phyloP scores from a whole-genome alignment of 2,113 vertebrate species.

The Phalacrocorax pelagicus region DNA sequence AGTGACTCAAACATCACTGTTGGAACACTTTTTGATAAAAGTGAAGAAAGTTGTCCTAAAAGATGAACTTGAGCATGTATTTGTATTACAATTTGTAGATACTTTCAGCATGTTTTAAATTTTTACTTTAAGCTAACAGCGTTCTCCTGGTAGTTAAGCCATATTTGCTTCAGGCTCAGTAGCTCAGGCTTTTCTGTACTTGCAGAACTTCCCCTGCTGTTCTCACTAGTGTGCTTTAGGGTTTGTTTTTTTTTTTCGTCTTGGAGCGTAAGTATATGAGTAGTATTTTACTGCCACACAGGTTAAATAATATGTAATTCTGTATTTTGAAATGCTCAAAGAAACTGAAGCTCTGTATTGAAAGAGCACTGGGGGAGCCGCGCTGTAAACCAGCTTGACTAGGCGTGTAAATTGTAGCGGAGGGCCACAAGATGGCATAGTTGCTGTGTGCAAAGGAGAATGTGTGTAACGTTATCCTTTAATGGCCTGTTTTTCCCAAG shows the following conservation, averaged over 20 bases:
- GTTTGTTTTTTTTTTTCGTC: background rate
- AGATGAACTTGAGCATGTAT: background rate
- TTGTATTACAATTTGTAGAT: background rate
- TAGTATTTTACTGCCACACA: background rate
- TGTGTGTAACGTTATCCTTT: background rate
- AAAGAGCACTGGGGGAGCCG: background rate
- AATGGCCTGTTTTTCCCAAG: background rate
- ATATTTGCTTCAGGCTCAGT: background rate
- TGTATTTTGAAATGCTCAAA: background rate
- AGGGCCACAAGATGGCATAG: conserved; percentile 68
- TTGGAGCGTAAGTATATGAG: background rate
- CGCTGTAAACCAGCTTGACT: background rate
- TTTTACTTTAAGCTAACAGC: background rate
- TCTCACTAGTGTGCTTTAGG: background rate
- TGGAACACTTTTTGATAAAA: background rate
- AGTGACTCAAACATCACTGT: background rate
- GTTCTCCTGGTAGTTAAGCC: background rate
- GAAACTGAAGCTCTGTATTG: background rate
- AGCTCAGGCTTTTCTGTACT: background rate
- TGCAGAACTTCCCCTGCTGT: background rate
- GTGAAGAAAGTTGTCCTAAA: background rate
- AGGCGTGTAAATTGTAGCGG: background rate
- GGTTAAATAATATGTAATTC: background rate
- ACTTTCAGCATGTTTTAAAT: background rate
- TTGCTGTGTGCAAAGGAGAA: background rate